Evolutionary conservation across 2,113 vertebrate species (phyloP).

Genomic region (Aptenodytes forsteri): DNA sequence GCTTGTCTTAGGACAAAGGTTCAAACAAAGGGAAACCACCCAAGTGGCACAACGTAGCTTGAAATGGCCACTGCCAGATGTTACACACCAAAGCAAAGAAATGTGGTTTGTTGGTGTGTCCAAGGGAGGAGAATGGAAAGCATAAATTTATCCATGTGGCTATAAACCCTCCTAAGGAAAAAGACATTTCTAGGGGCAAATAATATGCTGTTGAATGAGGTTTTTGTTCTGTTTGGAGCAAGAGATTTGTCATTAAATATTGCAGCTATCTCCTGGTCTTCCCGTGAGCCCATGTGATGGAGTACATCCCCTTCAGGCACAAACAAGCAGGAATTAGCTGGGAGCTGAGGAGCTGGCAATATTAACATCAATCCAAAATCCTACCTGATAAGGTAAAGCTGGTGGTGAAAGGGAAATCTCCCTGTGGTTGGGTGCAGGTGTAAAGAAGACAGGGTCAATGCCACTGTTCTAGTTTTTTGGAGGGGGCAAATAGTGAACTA

Average conservation of each 20-base stretch:
- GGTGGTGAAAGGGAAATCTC: background rate
- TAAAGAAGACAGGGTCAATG: background rate
- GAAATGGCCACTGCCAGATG: background rate
- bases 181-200: background rate
- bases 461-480: background rate
- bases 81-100: background rate
- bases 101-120: background rate
- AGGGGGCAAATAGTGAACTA: background rate
- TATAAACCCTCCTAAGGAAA: background rate
- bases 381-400: background rate
- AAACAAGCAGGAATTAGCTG: background rate
- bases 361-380: background rate
- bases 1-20: background rate
- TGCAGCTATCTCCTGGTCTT: background rate
- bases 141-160: background rate
- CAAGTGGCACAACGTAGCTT: accelerated
- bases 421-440: background rate
- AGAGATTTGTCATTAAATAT: background rate
- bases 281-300: accelerated
- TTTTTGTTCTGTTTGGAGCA: background rate
- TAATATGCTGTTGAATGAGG: accelerated
- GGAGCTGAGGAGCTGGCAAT: background rate
- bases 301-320: too few relatives aligned
- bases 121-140: background rate
- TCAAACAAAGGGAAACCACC: background rate